A percentile compares a stretch with the other conserved stretches of the same genome.
Conservation (phyloP, 2,888 invertebrate genomes). For the Ceratothoa steindachneri region DNA sequence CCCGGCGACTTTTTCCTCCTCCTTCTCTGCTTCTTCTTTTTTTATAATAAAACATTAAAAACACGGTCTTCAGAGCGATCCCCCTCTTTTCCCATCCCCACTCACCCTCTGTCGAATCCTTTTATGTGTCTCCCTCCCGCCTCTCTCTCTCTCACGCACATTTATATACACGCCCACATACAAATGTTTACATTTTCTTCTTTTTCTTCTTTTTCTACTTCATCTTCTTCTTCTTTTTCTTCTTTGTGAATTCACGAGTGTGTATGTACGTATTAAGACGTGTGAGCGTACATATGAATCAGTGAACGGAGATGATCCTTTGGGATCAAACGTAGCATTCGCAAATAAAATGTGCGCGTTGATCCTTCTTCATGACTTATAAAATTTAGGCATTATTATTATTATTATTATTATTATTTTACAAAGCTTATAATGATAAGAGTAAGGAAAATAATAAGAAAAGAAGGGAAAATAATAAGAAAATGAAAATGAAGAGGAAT, state of each 20-base stretch:
- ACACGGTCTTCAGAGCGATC: not conserved
- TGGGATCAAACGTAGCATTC: too few relatives aligned
- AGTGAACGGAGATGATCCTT: too few relatives aligned
- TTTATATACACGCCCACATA: not conserved
- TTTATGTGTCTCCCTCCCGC: not conserved
- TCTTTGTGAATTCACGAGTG: too few relatives aligned
- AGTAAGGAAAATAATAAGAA: not conserved
- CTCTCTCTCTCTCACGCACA: not conserved
- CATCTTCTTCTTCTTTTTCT: not conserved
- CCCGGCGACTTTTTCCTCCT: not conserved
- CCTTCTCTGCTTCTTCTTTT: not conserved
- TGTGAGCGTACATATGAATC: too few relatives aligned
- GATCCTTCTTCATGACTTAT: too few relatives aligned
- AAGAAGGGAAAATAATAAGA: not conserved
- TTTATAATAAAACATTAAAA: not conserved
- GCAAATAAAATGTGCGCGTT: too few relatives aligned
- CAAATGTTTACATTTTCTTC: not conserved
- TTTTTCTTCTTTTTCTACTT: not conserved
- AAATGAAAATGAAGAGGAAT: not conserved
- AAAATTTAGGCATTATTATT: slow-evolving; percentile 14
- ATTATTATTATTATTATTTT: slow-evolving; percentile 17
- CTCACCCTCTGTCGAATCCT: not conserved
- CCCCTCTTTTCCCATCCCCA: not conserved
- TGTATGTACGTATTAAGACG: too few relatives aligned
- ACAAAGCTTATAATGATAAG: not conserved